A percentile compares a stretch with the other conserved stretches of the same genome.
Conservation (phyloP, 1,140 invertebrate species). For the Venturia canescens region DNA sequence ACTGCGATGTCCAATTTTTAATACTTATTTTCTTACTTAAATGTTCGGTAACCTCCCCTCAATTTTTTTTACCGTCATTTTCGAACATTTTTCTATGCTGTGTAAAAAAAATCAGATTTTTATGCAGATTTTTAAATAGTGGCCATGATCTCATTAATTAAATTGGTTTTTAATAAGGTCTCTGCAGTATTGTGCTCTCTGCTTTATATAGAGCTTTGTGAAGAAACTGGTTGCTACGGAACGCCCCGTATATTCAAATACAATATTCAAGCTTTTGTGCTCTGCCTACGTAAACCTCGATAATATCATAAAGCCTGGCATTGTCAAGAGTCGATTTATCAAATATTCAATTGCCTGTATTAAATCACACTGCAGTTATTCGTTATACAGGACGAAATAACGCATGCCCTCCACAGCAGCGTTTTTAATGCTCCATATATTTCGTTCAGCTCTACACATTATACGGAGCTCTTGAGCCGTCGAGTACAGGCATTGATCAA, state of each 20-base stretch:
- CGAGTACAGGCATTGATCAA: conserved; percentile 7
- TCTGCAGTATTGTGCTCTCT: neutral
- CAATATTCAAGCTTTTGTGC: conserved; percentile 15
- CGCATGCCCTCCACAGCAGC: too few relatives aligned
- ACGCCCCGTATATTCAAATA: neutral
- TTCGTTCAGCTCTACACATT: neutral
- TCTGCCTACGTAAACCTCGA: conserved; percentile 4
- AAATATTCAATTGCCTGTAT: conserved; percentile 30
- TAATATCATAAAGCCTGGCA: conserved; percentile 18
- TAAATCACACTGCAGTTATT: conserved; percentile 31
- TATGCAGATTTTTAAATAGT: too few relatives aligned
- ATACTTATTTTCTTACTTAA: too few relatives aligned
- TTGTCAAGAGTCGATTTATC: conserved; percentile 10
- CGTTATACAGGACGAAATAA: conserved; percentile 2
- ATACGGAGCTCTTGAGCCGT: conserved; percentile 4
- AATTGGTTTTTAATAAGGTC: neutral
- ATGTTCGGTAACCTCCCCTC: too few relatives aligned
- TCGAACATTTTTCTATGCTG: too few relatives aligned
- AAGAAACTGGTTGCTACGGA: neutral
- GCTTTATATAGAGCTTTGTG: neutral
- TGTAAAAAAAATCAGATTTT: too few relatives aligned
- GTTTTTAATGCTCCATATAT: conserved; percentile 7
- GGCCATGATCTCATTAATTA: too few relatives aligned
- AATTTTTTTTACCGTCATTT: too few relatives aligned
- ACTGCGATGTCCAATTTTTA: too few relatives aligned